phyloP scores from a whole-genome alignment of 92 coral and sea anemone species.

The Anthopleura xanthogrammica region DNA sequence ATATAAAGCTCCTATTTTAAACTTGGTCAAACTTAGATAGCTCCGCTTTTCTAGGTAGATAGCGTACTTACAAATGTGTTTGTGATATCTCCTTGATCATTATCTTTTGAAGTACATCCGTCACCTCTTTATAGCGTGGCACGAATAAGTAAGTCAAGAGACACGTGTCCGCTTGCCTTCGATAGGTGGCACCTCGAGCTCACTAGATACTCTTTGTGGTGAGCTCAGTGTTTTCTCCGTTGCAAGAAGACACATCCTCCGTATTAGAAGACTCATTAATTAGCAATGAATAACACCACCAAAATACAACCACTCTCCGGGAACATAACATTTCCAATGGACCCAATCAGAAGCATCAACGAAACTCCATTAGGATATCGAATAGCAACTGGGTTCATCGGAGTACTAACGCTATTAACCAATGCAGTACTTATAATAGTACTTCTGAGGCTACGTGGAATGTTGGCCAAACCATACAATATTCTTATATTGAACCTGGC shows the following conservation, averaged over 20 bases:
- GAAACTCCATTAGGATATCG: slow-evolving; percentile 14
- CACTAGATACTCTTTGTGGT: neutral
- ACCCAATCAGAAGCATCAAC: neutral
- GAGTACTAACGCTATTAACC: slow-evolving; percentile 17
- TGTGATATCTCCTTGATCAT: too few relatives aligned
- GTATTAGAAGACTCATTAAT: neutral
- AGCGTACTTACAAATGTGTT: too few relatives aligned
- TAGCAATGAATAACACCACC: neutral
- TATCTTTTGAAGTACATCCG: too few relatives aligned
- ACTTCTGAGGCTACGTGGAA: slow-evolving; percentile 8
- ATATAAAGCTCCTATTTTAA: too few relatives aligned
- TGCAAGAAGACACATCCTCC: neutral
- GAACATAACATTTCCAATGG: neutral
- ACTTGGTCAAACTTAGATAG: too few relatives aligned
- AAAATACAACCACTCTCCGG: neutral
- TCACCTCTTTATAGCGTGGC: too few relatives aligned
- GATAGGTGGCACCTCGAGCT: neutral
- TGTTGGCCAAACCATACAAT: slow-evolving; percentile 29
- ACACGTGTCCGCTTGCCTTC: too few relatives aligned
- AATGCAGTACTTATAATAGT: slow-evolving; percentile 13
- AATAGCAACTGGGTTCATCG: slow-evolving; percentile 22
- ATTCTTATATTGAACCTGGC: slow-evolving; percentile 25
- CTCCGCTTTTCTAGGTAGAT: too few relatives aligned
- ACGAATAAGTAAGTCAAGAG: too few relatives aligned
- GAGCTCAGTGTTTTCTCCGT: too few relatives aligned